phyloP scores from a whole-genome alignment of 2,888 invertebrate species.

The Alentia gelatinosa region DNA sequence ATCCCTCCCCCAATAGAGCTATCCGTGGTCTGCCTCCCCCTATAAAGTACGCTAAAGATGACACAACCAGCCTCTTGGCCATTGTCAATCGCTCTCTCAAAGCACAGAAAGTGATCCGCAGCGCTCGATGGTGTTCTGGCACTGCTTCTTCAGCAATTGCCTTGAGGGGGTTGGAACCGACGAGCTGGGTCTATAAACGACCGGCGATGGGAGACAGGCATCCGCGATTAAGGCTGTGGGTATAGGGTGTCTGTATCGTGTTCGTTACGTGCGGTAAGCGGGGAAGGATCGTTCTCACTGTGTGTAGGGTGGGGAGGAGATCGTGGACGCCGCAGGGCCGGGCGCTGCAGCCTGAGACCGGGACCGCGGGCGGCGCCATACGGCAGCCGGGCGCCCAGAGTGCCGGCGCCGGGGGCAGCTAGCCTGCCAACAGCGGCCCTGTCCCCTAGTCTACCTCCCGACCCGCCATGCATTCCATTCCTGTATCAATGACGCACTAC shows the following conservation, averaged over 20 bases:
- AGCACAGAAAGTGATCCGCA: slow-evolving; percentile 16
- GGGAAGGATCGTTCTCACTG: not conserved
- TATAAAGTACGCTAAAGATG: not conserved
- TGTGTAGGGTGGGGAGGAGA: not conserved
- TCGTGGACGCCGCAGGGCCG: not conserved
- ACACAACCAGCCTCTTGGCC: slow-evolving; percentile 5
- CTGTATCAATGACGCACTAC: too few species aligned
- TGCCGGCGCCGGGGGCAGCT: too few species aligned
- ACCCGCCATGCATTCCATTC: too few species aligned
- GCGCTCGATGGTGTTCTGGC: slow-evolving; percentile 39
- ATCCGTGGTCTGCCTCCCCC: not conserved
- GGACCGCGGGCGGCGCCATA: not conserved
- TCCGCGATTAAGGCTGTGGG: not conserved
- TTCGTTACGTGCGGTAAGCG: not conserved
- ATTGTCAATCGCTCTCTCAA: slow-evolving; percentile 25
- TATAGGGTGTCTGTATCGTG: not conserved
- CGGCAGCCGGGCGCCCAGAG: too few species aligned
- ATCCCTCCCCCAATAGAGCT: not conserved
- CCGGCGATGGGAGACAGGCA: not conserved
- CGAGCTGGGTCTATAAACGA: not conserved
- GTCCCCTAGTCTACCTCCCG: too few species aligned
- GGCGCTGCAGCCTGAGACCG: not conserved
- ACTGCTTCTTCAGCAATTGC: slow-evolving; percentile 32
- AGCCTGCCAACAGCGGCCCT: too few species aligned
- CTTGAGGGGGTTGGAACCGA: not conserved